Base-by-base conservation (phyloP, 2,113 vertebrate species). In the Anguilla rostrata region DNA sequence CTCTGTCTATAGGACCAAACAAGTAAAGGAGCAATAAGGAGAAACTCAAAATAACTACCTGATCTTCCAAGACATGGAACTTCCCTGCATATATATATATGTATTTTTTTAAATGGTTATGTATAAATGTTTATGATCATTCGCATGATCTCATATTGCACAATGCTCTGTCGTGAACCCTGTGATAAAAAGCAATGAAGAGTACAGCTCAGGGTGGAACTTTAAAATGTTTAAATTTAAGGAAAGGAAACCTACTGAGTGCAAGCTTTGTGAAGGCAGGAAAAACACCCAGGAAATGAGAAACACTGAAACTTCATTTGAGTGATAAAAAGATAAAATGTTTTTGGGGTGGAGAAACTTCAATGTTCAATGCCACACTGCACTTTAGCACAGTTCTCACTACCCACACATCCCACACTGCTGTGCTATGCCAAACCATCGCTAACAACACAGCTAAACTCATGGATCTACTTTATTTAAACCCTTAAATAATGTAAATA, bases 11-110 rank as follows among this genome's bases (percentile, higher is more conserved):
- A 29, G 71, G 41, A 60, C 81, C 71, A 82, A 66, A 86, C 60
- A 79, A 57, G 56, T 82, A 22, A 82, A 5, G 29, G 57, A 39
- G 81, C 66, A 86, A 75, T 34, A 75, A 86, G 82, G 79, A 40
- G 6, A 66, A n/a, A 82, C 56, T 82, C 46, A 86, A 91, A 91
- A 90, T 93, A 94, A 94, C 91, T 93, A 94, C 92, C 90, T 89
- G 92, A 94, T 94, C 91, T 94, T 92, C 91, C 91, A 88, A 87
- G 93, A 94, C 92, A 94, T 93, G 92, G 94, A 94, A 92, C 92
- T 89, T 91, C 93, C 92, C 92, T 91, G 92, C 93, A 92, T 91
- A 91, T 92, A 92, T 90, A 12, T 75, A 81, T 63, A 81, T 81
- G 40, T 34, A 34, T 34, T 34, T 86, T 82, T 78, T 66, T 0